These are phyloP conservation scores for Lepetodrilus schrolli DNA, from an alignment of 2,888 invertebrate genomes.

Conservation along the genomic window DNA sequence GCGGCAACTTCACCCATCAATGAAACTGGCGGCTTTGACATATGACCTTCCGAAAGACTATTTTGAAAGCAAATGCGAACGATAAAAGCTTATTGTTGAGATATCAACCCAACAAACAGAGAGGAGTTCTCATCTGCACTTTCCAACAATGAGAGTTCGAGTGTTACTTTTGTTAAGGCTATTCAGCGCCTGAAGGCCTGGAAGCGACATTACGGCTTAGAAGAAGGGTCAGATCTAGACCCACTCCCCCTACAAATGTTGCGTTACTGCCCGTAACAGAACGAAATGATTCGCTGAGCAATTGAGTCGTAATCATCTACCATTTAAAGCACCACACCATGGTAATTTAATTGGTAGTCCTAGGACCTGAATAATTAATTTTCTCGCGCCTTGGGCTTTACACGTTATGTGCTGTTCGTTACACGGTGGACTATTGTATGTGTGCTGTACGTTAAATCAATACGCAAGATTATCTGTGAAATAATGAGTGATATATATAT, in stretches of 20 bases:
- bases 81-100: conserved; percentile 3
- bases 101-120: conserved; percentile 5
- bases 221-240: not conserved
- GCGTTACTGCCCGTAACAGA: conserved; percentile 1
- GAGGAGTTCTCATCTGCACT: conserved; percentile 6
- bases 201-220: conserved; percentile 1
- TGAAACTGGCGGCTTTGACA: not conserved
- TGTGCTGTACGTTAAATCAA: no score
- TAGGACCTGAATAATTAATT: conserved; percentile 17
- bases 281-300: conserved; percentile 14
- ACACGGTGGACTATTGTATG: not conserved
- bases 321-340: not conserved
- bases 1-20: not conserved
- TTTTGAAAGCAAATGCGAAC: not conserved
- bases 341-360: conserved; percentile 16
- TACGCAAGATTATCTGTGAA: no score
- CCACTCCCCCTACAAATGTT: not conserved
- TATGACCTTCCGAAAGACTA: not conserved
- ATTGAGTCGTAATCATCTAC: not conserved
- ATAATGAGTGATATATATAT: no score
- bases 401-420: not conserved
- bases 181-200: conserved; percentile 14
- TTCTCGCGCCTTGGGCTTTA: conserved; percentile 16
- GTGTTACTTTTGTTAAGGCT: conserved; percentile 2
- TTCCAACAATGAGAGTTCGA: conserved; percentile 10